Base-by-base conservation (phyloP, 2,797 vertebrate species). In the Intellagama lesueurii region DNA sequence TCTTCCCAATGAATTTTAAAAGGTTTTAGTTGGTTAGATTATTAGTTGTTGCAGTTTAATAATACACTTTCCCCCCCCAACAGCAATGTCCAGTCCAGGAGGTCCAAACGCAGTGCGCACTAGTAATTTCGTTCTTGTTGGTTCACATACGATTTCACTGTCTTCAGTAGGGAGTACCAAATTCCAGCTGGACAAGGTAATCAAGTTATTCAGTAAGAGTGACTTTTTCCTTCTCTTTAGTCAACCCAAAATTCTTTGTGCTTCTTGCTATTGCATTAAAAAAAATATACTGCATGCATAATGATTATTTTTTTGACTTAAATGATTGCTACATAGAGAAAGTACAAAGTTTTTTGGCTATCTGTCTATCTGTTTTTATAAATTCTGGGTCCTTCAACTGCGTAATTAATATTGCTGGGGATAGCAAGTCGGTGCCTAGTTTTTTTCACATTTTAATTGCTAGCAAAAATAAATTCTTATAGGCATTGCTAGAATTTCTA, bases 181-280 rank as follows among this genome's bases (percentile, higher is more conserved):
- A 86, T 99, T 99, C 92, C 94, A 96, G 28, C 72, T 99, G 95
- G 98, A 99, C 75, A 99, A 99, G 98, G 99, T 99, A 98, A 83
- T 44, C 40, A 28, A 12, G 44, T 35, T 30, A 44, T 4, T 77
- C 40, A 44, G 76, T 7, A 47, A 26, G 8, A 26, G 76, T 17
- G 60, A 22, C 60, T 64, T 5, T 22, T 72, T 32, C 11, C 56
- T 32, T 16, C 28, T 19, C 19, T 75, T 28, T 75, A 52, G 66
- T 9, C 17, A 82, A 44, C 28, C 28, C 6, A 49, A n/a, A 32
- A 76, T 6, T 1, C 8, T 64, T 11, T 86, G 9, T 85, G n/a
- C 12, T 75, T 75, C 32, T 9, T 66, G 77, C 75, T 28, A 44
- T 19, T 78, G 69, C 22, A 73, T 73, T 47, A 68, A 64, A 77